A percentile compares a stretch with the other conserved stretches of the same genome.
phyloP scores from a whole-genome alignment of 2,888 invertebrate species.

The Drosophila affinis region DNA sequence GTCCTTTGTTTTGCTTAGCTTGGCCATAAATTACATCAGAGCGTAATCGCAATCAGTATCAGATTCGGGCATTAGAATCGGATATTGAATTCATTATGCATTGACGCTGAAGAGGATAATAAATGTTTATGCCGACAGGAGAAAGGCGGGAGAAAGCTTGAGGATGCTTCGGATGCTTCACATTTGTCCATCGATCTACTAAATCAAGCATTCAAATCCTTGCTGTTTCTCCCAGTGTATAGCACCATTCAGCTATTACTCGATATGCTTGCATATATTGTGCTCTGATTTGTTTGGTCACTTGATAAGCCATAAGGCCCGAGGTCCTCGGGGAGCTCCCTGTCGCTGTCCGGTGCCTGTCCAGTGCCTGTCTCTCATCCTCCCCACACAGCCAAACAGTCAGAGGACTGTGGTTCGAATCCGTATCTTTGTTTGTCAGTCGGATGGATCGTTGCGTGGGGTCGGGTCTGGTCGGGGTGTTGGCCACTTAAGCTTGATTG shows the following conservation, averaged over 20 bases:
- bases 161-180: conserved; percentile 1
- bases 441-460: background rate
- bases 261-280: conserved; percentile 28
- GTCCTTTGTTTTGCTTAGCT: conserved; percentile 28
- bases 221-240: background rate
- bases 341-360: background rate
- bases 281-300: conserved; percentile 52
- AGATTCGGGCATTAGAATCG: conserved; percentile 3
- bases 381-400: background rate
- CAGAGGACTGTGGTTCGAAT: background rate
- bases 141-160: background rate
- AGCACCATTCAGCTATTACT: background rate
- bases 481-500: conserved; percentile 57
- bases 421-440: conserved; percentile 4
- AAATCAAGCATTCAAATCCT: background rate
- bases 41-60: conserved; percentile 12
- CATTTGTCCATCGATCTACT: background rate
- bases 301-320: conserved; percentile 30
- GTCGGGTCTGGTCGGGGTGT: conserved; percentile 8
- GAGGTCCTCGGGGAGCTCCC: background rate
- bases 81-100: conserved; percentile 58
- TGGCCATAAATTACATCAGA: conserved; percentile 56
- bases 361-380: background rate
- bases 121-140: background rate
- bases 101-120: conserved; percentile 8